Evolutionary conservation across 1,140 invertebrate genomes (phyloP).

Genomic region (Nixonia krombeini): DNA sequence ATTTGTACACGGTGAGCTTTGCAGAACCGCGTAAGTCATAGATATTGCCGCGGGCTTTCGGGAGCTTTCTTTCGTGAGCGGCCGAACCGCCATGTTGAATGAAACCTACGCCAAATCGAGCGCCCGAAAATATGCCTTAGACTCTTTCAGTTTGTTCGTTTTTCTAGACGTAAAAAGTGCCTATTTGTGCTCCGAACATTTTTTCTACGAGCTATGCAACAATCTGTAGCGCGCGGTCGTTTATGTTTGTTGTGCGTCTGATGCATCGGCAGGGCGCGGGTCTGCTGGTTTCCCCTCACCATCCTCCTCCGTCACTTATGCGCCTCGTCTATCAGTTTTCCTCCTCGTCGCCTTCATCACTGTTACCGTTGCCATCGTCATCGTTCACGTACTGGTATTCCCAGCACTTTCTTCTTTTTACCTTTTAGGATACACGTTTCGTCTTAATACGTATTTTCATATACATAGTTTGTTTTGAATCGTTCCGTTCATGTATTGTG

Average conservation of each 20-base stretch:
- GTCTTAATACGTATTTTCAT: no score
- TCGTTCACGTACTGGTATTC: conserved; percentile 4
- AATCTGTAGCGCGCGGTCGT: conserved; percentile 38
- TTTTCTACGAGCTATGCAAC: conserved; percentile 13
- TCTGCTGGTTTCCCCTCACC: conserved; percentile 43
- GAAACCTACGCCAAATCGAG: conserved; percentile 62
- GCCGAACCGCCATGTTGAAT: conserved; percentile 72
- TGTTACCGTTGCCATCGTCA: not conserved
- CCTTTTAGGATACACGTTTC: conserved; percentile 7
- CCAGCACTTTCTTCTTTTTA: conserved; percentile 28
- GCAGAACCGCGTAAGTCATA: conserved; percentile 32
- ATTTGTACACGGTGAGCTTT: conserved; percentile 37
- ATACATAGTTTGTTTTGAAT: no score
- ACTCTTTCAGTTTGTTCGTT: not conserved
- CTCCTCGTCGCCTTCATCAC: conserved; percentile 11
- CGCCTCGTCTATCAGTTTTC: conserved; percentile 23
- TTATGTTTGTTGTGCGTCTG: conserved; percentile 58
- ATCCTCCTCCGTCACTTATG: conserved; percentile 32
- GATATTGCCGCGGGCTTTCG: conserved; percentile 55
- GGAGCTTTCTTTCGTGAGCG: conserved; percentile 70
- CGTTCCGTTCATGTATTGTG: no score
- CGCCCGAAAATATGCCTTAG: conserved; percentile 42
- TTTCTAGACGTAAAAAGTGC: conserved; percentile 8
- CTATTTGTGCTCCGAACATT: conserved; percentile 7
- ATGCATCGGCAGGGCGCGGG: conserved; percentile 61